phyloP scores from a whole-genome alignment of 2,797 vertebrate species.

The Anabas testudineus region DNA sequence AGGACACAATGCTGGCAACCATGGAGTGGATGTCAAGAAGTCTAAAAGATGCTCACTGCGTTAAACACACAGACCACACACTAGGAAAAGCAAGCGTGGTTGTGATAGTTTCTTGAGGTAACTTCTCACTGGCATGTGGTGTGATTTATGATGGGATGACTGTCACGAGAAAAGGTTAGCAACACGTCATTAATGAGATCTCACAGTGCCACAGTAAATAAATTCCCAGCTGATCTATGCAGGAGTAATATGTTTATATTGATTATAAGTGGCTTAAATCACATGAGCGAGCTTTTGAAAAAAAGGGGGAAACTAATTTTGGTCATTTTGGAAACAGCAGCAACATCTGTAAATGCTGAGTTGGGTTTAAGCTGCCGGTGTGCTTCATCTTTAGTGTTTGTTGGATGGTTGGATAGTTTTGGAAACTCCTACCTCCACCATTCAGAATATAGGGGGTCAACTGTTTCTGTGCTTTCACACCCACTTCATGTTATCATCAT shows the following conservation, averaged over 20 bases:
- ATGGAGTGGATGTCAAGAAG: slow-evolving; percentile 37
- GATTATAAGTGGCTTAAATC: neutral
- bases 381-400: neutral
- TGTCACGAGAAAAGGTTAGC: slow-evolving; percentile 64
- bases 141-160: slow-evolving; percentile 62
- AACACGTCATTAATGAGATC: slow-evolving; percentile 67
- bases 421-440: neutral
- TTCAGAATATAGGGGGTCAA: too few species aligned
- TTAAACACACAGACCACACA: slow-evolving; percentile 22
- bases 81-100: slow-evolving; percentile 21
- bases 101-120: slow-evolving; percentile 35
- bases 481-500: neutral
- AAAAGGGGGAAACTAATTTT: neutral
- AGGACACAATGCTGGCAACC: slow-evolving; percentile 27
- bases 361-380: neutral
- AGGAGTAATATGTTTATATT: slow-evolving; percentile 8
- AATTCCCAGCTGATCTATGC: slow-evolving; percentile 19
- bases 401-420: neutral
- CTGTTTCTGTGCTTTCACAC: neutral
- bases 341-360: neutral
- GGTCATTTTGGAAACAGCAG: neutral
- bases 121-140: slow-evolving; percentile 27
- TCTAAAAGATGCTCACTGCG: slow-evolving; percentile 31
- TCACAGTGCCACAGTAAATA: slow-evolving; percentile 40
- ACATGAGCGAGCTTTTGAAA: neutral